phyloP scores from a whole-genome alignment of 2,797 vertebrate genomes.

The Poeciliopsis presidionis region DNA sequence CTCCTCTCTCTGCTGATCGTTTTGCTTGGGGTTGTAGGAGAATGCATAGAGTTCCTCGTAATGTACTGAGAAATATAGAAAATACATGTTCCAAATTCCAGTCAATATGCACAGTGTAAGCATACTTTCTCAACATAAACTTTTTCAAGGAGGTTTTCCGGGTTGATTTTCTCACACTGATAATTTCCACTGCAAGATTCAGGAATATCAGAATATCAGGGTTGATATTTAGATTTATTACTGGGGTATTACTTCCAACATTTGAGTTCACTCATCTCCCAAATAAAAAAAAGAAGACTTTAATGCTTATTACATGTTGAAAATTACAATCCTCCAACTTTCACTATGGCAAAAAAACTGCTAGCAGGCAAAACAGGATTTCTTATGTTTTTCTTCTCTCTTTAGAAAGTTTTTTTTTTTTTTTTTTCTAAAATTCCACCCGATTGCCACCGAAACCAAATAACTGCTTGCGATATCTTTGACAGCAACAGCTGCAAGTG shows the following conservation, averaged over 20 bases:
- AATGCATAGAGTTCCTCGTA: slow-evolving; percentile 96
- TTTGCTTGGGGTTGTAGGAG: slow-evolving; percentile 98
- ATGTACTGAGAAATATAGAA: slow-evolving; percentile 71
- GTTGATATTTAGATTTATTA: neutral
- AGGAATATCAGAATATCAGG: no score
- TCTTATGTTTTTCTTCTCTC: no score
- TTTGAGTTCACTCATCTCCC: neutral
- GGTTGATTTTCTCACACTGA: no score
- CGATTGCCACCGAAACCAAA: neutral
- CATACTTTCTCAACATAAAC: neutral
- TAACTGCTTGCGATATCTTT: neutral
- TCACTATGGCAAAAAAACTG: neutral
- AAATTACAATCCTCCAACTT: neutral
- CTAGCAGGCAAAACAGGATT: no score
- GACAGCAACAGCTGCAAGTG: neutral
- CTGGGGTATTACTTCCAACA: neutral
- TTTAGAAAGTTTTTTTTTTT: neutral
- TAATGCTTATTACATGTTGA: neutral
- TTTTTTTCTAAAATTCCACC: neutral
- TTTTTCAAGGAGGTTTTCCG: neutral
- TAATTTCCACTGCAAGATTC: no score
- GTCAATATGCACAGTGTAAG: neutral
- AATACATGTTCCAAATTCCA: neutral
- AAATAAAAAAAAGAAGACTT: neutral
- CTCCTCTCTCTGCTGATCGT: slow-evolving; percentile 88